Conservation (phyloP, 2,797 vertebrate species). For the Nannoperca australis region DNA sequence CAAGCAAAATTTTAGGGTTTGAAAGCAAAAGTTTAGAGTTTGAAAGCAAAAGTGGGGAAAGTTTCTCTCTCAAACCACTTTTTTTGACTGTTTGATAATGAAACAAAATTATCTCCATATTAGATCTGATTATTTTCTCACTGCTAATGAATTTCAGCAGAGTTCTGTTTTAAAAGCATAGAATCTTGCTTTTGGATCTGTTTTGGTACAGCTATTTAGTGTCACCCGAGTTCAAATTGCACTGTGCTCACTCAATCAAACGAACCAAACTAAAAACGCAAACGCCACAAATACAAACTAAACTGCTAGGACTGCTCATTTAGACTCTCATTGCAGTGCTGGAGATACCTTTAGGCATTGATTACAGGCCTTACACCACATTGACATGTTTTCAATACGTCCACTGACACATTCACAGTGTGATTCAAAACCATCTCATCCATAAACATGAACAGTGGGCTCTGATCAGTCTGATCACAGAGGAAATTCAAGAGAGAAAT, state of each 20-base stretch:
- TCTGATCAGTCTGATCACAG: conserved; percentile 68
- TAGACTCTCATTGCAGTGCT: background rate
- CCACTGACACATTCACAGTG: conserved; percentile 36
- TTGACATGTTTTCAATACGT: conserved; percentile 36
- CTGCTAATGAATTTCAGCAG: background rate
- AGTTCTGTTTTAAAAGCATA: conserved; percentile 1
- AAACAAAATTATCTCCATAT: no score
- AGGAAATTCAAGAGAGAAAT: conserved; percentile 59
- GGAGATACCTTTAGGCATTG: background rate
- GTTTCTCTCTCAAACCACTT: no score
- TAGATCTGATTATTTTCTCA: background rate
- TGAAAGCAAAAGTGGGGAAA: no score
- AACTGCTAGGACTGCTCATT: background rate
- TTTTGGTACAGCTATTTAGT: background rate
- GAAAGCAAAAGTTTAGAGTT: no score
- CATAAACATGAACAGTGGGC: conserved; percentile 60
- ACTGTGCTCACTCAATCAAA: background rate
- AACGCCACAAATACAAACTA: background rate
- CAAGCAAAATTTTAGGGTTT: no score
- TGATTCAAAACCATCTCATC: conserved; percentile 53
- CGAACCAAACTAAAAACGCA: background rate
- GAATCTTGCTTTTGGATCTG: background rate
- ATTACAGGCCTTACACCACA: conserved; percentile 26
- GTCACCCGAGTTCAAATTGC: background rate
- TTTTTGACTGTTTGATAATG: no score